Evolutionary conservation across 1,140 invertebrate species (phyloP).

Genomic region (Lycorma delicatula): DNA sequence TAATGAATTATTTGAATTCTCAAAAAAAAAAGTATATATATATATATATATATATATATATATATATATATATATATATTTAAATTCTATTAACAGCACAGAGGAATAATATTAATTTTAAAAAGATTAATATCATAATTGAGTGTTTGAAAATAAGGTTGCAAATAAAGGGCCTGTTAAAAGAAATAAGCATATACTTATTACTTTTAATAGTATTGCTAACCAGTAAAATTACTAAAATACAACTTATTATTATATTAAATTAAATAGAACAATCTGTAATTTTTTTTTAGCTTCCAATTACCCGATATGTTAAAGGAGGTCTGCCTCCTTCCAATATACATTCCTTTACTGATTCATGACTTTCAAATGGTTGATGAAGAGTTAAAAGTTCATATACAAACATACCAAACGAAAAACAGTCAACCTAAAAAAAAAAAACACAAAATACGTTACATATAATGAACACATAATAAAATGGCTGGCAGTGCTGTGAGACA

Average conservation of each 20-base stretch:
- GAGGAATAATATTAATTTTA: too few species aligned
- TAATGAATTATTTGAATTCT: too few species aligned
- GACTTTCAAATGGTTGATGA: conserved; percentile 88
- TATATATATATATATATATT: too few species aligned
- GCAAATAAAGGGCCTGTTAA: too few species aligned
- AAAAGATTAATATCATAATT: too few species aligned
- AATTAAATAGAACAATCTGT: conserved; percentile 3
- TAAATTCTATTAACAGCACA: too few species aligned
- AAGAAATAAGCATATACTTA: too few species aligned
- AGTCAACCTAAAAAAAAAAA: conserved; percentile 65
- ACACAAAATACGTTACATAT: not conserved
- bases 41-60: too few species aligned
- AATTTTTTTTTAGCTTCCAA: too few species aligned
- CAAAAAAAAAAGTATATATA: too few species aligned
- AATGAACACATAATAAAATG: not conserved
- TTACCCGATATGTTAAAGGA: conserved; percentile 68
- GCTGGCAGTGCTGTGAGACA: not conserved
- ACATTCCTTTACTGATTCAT: conserved; percentile 92
- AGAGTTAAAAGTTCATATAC: conserved; percentile 92
- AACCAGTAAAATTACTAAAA: not conserved
- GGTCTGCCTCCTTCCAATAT: conserved; percentile 91
- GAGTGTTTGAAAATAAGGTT: too few species aligned
- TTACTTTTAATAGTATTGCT: too few species aligned
- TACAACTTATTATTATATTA: conserved; percentile 9
- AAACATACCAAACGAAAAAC: conserved; percentile 99